These are phyloP conservation scores for Gasterosteus aculeatus DNA, from an alignment of 2,113 vertebrate species.

Conservation along the genomic window DNA sequence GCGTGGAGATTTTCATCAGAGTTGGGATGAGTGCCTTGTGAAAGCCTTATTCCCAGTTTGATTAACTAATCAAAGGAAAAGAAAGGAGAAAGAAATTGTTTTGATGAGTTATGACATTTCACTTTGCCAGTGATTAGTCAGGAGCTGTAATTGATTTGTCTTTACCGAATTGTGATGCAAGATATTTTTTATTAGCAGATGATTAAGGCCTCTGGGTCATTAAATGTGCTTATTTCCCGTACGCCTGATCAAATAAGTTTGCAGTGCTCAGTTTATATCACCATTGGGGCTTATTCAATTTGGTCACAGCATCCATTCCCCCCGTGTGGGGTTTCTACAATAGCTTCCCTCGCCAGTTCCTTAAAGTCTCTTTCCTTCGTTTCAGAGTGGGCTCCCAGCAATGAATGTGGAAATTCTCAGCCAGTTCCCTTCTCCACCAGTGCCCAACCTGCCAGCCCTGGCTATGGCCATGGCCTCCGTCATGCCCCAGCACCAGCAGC, in stretches of 20 bases:
- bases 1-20: neutral
- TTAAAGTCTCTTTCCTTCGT: slow-evolving; percentile 24
- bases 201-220: neutral
- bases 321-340: neutral
- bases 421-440: slow-evolving; percentile 92
- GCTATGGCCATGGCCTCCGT: slow-evolving; percentile 84
- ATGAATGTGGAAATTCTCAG: slow-evolving; percentile 91
- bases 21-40: neutral
- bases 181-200: neutral
- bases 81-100: neutral
- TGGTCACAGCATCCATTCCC: neutral
- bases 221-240: neutral
- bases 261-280: neutral
- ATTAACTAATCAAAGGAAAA: neutral
- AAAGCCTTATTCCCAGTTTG: neutral
- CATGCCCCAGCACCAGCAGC: slow-evolving; percentile 85
- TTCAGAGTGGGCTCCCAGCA: slow-evolving; percentile 90
- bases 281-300: neutral
- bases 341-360: neutral
- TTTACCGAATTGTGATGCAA: neutral
- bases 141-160: neutral
- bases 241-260: neutral
- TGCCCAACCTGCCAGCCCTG: slow-evolving; percentile 90
- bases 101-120: neutral
- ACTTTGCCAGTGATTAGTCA: neutral